Evolutionary conservation across 2,888 invertebrate genomes (phyloP), one percentile per base, ranked within the genome.

Genomic region (Papilio elwesi): DNA sequence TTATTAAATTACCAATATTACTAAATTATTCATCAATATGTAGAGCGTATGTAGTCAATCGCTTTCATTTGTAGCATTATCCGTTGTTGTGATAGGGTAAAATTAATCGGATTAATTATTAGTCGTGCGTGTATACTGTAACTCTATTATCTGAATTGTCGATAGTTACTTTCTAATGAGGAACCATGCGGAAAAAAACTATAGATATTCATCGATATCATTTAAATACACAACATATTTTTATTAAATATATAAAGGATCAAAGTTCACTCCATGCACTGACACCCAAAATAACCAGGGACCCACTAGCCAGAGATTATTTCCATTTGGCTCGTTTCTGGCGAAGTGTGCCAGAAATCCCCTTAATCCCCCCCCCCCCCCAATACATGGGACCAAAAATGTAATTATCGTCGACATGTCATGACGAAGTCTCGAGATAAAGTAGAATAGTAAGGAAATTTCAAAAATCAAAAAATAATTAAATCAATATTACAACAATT

Each of bases 31-130:
- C 52, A 43, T 52, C 52, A 43, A 51, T 63, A 6, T 38, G 43
- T 69, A 62, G 12, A 52, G 77, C 57, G 74, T 76, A 77, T 71
- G 75, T 79, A 74, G 75, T 79, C 82, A 83, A 85, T 82, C 80
- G 73, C 74, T 76, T 62, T 53, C 63, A 43, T 52, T 68, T 62
- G 26, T 38, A 62, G 15, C 16, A 36, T 68, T 53, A 68, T 63
- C 62, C 36, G 36, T n/a, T 53, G n/a, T 62, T 71, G 59, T 52
- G 71, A 68, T 63, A 62, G 59, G 51, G 16, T 51, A 36, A 68
- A 59, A 63, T 71, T 67, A 62, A 68, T 63, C 62, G 6, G 52
- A 68, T 72, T 68, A 72, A 72, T 72, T 55, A 63, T 26, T 57
- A 59, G 57, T 67, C 59, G 52, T 53, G n/a, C 53, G 57, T 43